These are phyloP conservation scores for Drosophila bunnanda DNA, from an alignment of 2,888 invertebrate species.

Conservation along the genomic window DNA sequence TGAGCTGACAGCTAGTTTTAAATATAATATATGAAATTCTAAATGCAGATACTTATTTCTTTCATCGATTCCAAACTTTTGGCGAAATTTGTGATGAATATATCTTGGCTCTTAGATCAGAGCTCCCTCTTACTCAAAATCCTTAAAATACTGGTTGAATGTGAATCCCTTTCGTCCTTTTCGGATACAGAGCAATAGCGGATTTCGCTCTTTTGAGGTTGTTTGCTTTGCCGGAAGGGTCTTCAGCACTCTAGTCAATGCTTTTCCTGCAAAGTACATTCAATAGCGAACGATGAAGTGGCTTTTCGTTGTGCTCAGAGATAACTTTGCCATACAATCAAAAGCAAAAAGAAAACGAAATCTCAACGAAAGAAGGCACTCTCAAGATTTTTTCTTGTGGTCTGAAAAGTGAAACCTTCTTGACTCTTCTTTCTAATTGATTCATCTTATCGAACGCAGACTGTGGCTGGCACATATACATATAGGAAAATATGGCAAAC, in stretches of 20 bases:
- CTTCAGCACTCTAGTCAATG: not conserved
- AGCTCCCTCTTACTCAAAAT: not conserved
- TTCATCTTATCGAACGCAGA: not conserved
- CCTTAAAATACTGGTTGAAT: not conserved
- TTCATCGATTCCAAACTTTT: too few relatives aligned
- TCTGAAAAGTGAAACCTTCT: not conserved
- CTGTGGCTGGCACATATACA: slow-evolving; percentile 16
- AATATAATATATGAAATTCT: too few relatives aligned
- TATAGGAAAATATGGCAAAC: slow-evolving; percentile 56
- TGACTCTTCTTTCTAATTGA: not conserved
- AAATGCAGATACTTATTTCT: too few relatives aligned
- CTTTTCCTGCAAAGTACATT: not conserved
- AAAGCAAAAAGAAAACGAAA: not conserved
- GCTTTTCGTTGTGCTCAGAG: not conserved
- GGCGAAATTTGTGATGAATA: too few relatives aligned
- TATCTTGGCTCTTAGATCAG: too few relatives aligned
- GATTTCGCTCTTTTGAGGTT: too few relatives aligned
- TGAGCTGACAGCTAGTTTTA: too few relatives aligned
- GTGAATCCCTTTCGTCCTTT: not conserved
- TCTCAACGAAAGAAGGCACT: not conserved
- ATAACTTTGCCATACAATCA: too few relatives aligned
- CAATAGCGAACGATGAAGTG: not conserved
- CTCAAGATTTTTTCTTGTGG: not conserved
- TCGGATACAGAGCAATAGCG: too few relatives aligned
- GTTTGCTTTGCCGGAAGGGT: too few relatives aligned